Conservation (phyloP, 2,797 vertebrate genomes). For the Catamblyrhynchus diadema region DNA sequence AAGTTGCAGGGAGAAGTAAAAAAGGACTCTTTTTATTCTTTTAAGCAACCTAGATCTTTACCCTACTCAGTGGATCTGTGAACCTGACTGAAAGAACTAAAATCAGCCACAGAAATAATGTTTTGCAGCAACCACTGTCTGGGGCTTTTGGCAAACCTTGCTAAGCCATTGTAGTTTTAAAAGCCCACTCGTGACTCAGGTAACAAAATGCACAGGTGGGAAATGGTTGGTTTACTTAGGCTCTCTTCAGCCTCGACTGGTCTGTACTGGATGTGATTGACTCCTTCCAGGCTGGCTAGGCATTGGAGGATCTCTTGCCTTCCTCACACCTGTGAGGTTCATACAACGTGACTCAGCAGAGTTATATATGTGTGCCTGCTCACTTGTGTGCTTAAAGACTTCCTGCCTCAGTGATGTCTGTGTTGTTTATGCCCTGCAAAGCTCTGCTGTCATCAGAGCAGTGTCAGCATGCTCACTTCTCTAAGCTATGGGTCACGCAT, state of each 20-base stretch:
- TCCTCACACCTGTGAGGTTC: neutral
- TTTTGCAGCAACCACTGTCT: neutral
- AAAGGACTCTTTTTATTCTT: neutral
- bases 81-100: neutral
- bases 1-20: neutral
- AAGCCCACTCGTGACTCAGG: rapidly evolving
- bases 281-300: neutral
- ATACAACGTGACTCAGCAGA: rapidly evolving
- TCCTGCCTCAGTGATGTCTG: neutral
- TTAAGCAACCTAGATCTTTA: neutral
- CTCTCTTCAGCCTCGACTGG: neutral
- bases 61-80: neutral
- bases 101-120: neutral
- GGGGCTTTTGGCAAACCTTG: neutral
- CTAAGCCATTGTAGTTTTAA: neutral
- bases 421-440: neutral
- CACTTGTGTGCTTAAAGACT: neutral
- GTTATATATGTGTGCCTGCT: neutral
- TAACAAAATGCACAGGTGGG: neutral
- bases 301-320: neutral
- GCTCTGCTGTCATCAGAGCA: neutral
- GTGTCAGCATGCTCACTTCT: neutral
- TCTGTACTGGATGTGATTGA: neutral
- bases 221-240: neutral
- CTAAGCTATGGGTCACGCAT: neutral